These are phyloP conservation scores for Cepaea hortensis DNA, from an alignment of 2,888 invertebrate genomes.

Conservation along the genomic window DNA sequence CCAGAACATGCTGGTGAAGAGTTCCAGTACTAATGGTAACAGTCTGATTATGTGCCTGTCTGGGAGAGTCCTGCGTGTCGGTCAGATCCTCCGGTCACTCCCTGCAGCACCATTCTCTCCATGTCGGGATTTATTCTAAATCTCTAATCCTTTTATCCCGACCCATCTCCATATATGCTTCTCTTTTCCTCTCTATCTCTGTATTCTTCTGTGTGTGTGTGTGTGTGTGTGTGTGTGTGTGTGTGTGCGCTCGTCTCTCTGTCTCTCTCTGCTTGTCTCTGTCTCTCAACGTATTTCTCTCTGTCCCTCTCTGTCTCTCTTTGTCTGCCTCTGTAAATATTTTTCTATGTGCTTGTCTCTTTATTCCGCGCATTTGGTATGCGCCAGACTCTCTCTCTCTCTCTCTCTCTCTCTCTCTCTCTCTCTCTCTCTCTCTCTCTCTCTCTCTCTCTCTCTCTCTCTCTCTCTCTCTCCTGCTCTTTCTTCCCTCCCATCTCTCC, in stretches of 20 bases:
- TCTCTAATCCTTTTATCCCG: no score
- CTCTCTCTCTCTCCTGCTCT: background rate
- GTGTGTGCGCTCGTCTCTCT: background rate
- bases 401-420: background rate
- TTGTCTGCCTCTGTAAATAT: background rate
- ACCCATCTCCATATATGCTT: background rate
- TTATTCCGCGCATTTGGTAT: no score
- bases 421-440: background rate
- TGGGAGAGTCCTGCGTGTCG: no score
- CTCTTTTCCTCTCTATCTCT: background rate
- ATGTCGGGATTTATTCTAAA: no score
- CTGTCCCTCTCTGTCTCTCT: background rate
- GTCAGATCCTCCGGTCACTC: no score
- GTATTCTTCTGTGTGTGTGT: background rate
- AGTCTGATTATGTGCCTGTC: no score
- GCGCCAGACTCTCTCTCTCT: background rate
- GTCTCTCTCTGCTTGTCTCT: conserved; percentile 3
- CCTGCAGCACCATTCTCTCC: no score
- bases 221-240: background rate
- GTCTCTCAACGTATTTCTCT: background rate
- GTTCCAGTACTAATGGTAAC: no score
- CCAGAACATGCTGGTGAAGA: no score
- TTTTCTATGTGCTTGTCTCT: background rate
- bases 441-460: background rate
- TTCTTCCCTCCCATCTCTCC: background rate